Base-by-base conservation (phyloP, 2,888 invertebrate genomes). In the Ctena decussata region DNA sequence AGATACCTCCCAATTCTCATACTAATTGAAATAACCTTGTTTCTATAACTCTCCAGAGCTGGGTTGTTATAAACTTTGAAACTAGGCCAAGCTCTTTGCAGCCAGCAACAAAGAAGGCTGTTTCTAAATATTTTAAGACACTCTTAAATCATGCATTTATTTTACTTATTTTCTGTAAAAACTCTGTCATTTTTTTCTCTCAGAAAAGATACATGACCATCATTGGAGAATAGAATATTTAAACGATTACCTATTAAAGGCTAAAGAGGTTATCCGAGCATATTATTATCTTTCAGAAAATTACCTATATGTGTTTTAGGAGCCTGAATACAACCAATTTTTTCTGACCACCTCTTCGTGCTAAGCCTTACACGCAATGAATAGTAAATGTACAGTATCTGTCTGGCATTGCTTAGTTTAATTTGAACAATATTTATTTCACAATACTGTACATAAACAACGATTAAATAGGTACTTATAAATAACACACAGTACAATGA, bases 221-320 rank as follows among this genome's bases (percentile, higher is more conserved):
- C 86, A 85, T 86, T 86, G 32, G 70, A 46, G 65, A 85, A 85
- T 8, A 85, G 39, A 21, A 87, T 83, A 77, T 83, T 83, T 18
- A 87, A 87, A 6, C 81, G 44, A 65, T 86, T 83, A 0, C 89
- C 89, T 27, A 44, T 60, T 5, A 82, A 78, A 0, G 77, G 79
- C 27, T 77, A 49, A 3, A 87, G 41, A n/a, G 83, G 83, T 11
- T 84, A 44, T 24, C 76, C 57, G 0, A 41, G 27, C 75, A 78
- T 39, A n/a, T 18, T 46, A 60, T 84, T 84, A 49, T 77, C 46
- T 27, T 80, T 73, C 30, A 89, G 39, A 77, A 82, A 78, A 3
- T 76, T 65, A 30, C 53, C 53, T 0, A 85, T 77, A 39, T 72
- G 86, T 24, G 53, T 79, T 35, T 41, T 75, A 46, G 84, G 85